A percentile compares a stretch with the other conserved stretches of the same genome.
phyloP scores from a whole-genome alignment of 2,888 invertebrate species.

The Dascillus cervinus region DNA sequence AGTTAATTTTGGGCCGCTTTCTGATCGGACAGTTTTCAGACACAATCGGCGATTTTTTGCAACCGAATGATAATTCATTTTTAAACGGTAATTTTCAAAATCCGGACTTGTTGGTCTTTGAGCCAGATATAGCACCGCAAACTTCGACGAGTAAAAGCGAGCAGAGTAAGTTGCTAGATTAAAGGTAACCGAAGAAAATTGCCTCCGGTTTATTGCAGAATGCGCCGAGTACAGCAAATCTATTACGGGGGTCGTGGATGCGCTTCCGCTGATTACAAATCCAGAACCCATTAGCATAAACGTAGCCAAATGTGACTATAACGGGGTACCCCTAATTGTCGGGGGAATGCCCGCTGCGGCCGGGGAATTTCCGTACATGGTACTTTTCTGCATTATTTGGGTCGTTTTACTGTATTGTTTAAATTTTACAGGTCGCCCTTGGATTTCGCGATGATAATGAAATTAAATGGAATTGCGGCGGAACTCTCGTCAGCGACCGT shows the following conservation, averaged over 20 bases:
- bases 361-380: slow-evolving; percentile 58
- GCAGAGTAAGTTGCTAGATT: slow-evolving; percentile 26
- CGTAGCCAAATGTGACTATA: slow-evolving; percentile 46
- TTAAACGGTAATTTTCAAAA: slow-evolving; percentile 10
- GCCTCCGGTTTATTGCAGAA: slow-evolving; percentile 40
- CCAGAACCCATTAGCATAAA: slow-evolving; percentile 44
- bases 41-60: neutral
- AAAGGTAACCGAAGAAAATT: slow-evolving; percentile 1
- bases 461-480: slow-evolving; percentile 46
- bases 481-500: slow-evolving; percentile 46
- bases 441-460: slow-evolving; percentile 32
- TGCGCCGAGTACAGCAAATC: slow-evolving; percentile 49
- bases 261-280: slow-evolving; percentile 47
- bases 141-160: slow-evolving; percentile 24
- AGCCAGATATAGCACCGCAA: slow-evolving; percentile 3
- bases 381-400: slow-evolving; percentile 32
- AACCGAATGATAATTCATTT: slow-evolving; percentile 18
- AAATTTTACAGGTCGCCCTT: slow-evolving; percentile 36
- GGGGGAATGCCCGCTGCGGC: slow-evolving; percentile 49
- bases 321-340: slow-evolving; percentile 48
- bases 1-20: neutral
- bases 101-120: slow-evolving; percentile 15
- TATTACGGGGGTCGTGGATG: slow-evolving; percentile 45
- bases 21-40: neutral
- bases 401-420: slow-evolving; percentile 1